Conservation (phyloP, 2,797 vertebrate species). For the Cygnus olor region DNA sequence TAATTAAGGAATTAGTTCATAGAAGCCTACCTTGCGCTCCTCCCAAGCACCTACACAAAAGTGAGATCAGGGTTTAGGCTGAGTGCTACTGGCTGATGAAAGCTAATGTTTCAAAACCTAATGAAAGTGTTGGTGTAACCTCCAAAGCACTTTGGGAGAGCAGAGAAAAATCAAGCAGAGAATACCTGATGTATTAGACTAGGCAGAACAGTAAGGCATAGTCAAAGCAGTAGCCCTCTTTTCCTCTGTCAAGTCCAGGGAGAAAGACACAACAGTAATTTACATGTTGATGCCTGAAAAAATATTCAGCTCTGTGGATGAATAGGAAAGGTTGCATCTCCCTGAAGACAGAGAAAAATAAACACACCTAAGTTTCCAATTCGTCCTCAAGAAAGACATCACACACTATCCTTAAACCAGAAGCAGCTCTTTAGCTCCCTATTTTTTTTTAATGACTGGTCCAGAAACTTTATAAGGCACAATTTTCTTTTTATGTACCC, state of each 20-base stretch:
- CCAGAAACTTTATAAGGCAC: neutral
- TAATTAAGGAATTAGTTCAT: neutral
- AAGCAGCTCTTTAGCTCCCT: neutral
- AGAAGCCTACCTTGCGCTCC: neutral
- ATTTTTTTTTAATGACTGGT: neutral
- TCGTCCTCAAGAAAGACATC: neutral
- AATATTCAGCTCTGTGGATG: neutral
- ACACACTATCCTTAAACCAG: neutral
- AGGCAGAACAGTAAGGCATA: neutral
- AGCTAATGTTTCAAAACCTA: neutral
- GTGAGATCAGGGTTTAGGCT: neutral
- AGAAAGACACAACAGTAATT: neutral
- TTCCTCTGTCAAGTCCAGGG: neutral
- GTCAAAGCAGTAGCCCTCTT: neutral
- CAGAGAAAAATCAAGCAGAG: neutral
- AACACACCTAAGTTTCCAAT: accelerated
- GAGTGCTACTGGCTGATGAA: neutral
- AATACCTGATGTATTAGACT: neutral
- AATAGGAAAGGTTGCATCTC: neutral
- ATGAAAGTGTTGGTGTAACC: neutral
- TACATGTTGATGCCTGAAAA: neutral
- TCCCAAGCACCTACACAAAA: neutral
- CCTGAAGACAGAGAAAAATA: neutral
- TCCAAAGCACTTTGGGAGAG: neutral
- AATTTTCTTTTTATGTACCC: neutral